Percentiles rank a stretch among this genome's conserved stretches.
These are phyloP conservation scores for Melanotus villosus DNA, from an alignment of 2,888 invertebrate genomes.

Conservation along the genomic window DNA sequence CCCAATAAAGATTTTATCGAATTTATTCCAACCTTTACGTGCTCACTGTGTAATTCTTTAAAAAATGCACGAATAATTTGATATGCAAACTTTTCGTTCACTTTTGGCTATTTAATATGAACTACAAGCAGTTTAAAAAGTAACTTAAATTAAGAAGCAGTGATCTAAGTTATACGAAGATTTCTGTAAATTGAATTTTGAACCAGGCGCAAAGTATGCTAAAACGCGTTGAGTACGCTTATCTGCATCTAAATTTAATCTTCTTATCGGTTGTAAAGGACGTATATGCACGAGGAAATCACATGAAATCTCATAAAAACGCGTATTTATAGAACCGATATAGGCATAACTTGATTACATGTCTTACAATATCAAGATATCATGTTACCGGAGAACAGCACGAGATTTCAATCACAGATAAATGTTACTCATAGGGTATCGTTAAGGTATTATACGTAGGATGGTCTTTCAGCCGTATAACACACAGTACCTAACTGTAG, in stretches of 20 bases:
- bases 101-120: too few species aligned
- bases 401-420: conserved; percentile 57
- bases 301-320: conserved; percentile 46
- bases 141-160: too few species aligned
- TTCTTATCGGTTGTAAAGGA: conserved; percentile 31
- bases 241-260: conserved; percentile 34
- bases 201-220: conserved; percentile 9
- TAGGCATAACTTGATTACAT: conserved; percentile 52
- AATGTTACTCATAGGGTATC: conserved; percentile 44
- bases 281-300: conserved; percentile 35
- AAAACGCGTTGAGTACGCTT: conserved; percentile 11
- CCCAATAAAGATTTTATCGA: too few species aligned
- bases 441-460: conserved; percentile 44
- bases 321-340: conserved; percentile 49
- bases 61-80: too few species aligned
- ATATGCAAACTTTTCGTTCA: too few species aligned
- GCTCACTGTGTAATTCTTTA: too few species aligned
- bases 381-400: conserved; percentile 55
- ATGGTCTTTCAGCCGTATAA: conserved; percentile 36
- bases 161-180: too few species aligned
- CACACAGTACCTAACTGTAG: conserved; percentile 23
- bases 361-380: conserved; percentile 54
- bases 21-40: too few species aligned
- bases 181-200: too few species aligned
- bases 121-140: too few species aligned